These are phyloP conservation scores for Hirtodrosophila cameraria DNA, from an alignment of 2,888 invertebrate species.

Conservation along the genomic window DNA sequence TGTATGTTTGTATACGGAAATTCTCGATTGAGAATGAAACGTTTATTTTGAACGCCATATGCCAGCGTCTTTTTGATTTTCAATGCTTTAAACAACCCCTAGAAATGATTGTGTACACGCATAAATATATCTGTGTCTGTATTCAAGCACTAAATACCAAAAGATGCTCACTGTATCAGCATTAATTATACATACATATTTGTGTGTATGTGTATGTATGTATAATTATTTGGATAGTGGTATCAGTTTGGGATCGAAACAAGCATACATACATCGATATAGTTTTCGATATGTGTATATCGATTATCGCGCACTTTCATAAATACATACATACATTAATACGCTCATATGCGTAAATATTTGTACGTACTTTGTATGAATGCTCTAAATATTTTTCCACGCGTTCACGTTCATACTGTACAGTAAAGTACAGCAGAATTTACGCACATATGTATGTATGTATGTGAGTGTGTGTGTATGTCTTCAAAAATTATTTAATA, in stretches of 20 bases:
- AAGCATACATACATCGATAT: no score
- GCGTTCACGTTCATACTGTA: slow-evolving; percentile 13
- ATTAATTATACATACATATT: no score
- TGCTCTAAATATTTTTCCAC: no score
- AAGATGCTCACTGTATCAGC: slow-evolving; percentile 29
- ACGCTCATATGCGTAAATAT: not conserved
- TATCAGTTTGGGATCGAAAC: no score
- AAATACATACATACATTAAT: not conserved
- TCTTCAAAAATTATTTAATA: slow-evolving; percentile 49
- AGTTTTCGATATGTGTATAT: no score
- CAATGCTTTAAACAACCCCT: slow-evolving; percentile 57
- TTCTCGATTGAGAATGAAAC: slow-evolving; percentile 54
- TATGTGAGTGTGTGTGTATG: slow-evolving; percentile 2
- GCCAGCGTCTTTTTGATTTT: slow-evolving; percentile 42
- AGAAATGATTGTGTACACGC: slow-evolving; percentile 10
- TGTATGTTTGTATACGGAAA: slow-evolving; percentile 37
- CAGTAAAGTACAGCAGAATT: not conserved
- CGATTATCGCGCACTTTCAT: no score
- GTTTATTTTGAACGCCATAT: slow-evolving; percentile 64
- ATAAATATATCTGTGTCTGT: slow-evolving; percentile 3
- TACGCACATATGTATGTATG: not conserved
- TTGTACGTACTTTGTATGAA: no score
- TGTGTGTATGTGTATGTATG: no score
- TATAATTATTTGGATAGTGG: no score
- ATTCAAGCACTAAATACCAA: slow-evolving; percentile 19